These are phyloP conservation scores for Melikaiella ostensackeni DNA, from an alignment of 2,888 invertebrate genomes.

Conservation along the genomic window DNA sequence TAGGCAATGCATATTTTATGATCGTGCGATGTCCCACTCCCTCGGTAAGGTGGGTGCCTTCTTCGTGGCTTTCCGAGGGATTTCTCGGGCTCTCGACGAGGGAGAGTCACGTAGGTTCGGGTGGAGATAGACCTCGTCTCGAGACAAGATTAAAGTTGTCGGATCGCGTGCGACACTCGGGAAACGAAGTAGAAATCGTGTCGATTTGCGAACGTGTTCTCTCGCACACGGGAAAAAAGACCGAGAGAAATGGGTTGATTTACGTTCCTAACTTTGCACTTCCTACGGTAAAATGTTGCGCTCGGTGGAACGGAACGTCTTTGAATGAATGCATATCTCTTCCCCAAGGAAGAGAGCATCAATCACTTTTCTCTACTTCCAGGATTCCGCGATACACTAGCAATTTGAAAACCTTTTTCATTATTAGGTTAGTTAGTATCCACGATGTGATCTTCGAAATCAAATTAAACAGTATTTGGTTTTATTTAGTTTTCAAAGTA, in stretches of 20 bases:
- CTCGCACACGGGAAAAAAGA: constrained; percentile 10
- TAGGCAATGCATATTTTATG: constrained; percentile 73
- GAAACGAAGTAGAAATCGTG: constrained; percentile 53
- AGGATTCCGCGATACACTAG: background rate
- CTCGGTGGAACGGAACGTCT: constrained; percentile 9
- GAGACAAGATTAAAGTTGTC: constrained; percentile 55
- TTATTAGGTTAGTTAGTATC: background rate
- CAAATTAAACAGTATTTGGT: background rate
- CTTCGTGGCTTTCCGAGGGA: constrained; percentile 51
- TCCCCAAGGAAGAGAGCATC: background rate
- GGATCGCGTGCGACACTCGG: constrained; percentile 47
- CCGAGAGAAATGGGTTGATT: constrained; percentile 29
- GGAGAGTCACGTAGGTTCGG: constrained; percentile 53
- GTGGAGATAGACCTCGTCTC: constrained; percentile 50
- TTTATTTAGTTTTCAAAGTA: background rate
- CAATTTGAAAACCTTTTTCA: background rate
- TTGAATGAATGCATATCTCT: constrained; percentile 3
- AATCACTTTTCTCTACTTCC: background rate
- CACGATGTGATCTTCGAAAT: background rate
- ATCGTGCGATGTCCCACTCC: constrained; percentile 58
- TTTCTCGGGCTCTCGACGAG: constrained; percentile 49
- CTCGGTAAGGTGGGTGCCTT: constrained; percentile 43
- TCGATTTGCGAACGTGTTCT: constrained; percentile 46
- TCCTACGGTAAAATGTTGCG: constrained; percentile 39
- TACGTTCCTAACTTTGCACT: constrained; percentile 44